phyloP scores from a whole-genome alignment of 2,113 vertebrate species.

The Pangasianodon hypophthalmus region DNA sequence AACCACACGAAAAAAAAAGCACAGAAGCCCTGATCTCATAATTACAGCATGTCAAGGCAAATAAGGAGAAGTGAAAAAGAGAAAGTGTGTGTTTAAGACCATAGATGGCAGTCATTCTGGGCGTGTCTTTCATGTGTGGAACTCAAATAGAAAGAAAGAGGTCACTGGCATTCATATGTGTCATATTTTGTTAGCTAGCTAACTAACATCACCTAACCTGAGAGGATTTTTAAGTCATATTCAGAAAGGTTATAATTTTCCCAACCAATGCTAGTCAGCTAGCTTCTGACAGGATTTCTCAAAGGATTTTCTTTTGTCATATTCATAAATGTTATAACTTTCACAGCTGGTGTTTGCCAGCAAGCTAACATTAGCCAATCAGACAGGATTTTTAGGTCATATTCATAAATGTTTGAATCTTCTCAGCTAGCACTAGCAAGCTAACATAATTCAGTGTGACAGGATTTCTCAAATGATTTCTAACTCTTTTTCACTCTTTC shows the following conservation, averaged over 20 bases:
- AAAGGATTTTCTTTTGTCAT: neutral
- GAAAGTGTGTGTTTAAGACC: neutral
- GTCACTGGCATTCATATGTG: neutral
- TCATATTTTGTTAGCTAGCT: neutral
- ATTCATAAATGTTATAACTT: neutral
- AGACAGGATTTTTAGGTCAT: neutral
- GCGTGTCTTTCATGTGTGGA: neutral
- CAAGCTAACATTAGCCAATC: neutral
- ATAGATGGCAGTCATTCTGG: too few relatives aligned
- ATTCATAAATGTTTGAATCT: neutral
- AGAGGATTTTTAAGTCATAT: neutral
- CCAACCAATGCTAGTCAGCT: neutral
- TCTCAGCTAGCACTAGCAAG: neutral
- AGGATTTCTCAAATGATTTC: neutral
- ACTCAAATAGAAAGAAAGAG: too few relatives aligned
- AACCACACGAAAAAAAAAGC: neutral
- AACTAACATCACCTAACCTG: neutral
- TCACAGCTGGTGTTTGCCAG: neutral
- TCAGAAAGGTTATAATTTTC: neutral
- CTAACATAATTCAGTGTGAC: neutral
- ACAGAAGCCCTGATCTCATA: constrained; percentile 8
- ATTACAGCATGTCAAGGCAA: constrained; percentile 17
- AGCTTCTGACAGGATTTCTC: neutral
- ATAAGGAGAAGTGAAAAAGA: neutral
- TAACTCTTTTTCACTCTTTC: neutral